A percentile compares a stretch with the other conserved stretches of the same genome.
Evolutionary conservation across 2,797 vertebrate species (phyloP).

Genomic region (Euphonia xanthogaster): DNA sequence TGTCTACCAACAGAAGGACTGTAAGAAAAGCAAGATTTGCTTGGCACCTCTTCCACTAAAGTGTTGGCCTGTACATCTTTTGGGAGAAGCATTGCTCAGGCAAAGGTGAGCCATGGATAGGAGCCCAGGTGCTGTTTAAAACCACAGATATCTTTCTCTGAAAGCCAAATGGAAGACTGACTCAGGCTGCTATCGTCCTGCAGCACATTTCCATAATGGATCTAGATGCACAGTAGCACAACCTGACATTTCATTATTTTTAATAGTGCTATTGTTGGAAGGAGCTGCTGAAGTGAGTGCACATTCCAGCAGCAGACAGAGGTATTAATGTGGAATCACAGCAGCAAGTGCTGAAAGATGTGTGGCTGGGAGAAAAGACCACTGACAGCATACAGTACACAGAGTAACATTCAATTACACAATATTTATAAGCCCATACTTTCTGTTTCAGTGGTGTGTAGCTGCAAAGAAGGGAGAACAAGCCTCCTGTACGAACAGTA

Average conservation of each 20-base stretch:
- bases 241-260: slow-evolving; percentile 52
- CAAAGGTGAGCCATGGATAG: neutral
- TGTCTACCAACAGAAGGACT: neutral
- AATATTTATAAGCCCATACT: neutral
- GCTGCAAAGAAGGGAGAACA: neutral
- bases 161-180: neutral
- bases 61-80: neutral
- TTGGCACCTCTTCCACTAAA: neutral
- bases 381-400: neutral
- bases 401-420: slow-evolving; percentile 7
- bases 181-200: neutral
- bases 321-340: neutral
- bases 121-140: neutral
- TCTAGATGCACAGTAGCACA: neutral
- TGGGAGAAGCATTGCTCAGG: neutral
- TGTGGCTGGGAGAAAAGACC: neutral
- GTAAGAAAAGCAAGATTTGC: neutral
- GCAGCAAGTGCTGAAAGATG: slow-evolving; percentile 18
- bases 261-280: slow-evolving; percentile 13
- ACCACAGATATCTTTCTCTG: neutral
- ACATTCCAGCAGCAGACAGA: neutral
- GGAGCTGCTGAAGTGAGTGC: slow-evolving; percentile 2
- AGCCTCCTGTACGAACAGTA: neutral
- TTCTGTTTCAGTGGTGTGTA: neutral
- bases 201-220: slow-evolving; percentile 19